These are phyloP conservation scores for Thera britannica DNA, from an alignment of 2,888 invertebrate genomes.

Conservation along the genomic window DNA sequence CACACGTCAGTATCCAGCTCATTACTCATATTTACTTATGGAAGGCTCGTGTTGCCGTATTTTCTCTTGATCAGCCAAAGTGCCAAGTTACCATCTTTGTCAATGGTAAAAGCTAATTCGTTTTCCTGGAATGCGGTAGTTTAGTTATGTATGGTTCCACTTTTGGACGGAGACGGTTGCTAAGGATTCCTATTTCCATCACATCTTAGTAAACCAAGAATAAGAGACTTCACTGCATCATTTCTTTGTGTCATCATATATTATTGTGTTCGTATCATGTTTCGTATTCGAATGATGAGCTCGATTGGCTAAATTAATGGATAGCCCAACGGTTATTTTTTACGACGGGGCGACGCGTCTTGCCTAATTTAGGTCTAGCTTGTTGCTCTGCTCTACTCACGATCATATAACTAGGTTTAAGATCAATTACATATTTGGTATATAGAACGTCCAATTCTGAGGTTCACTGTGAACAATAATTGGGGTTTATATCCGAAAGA, in stretches of 20 bases:
- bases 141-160: conserved; percentile 5
- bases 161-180: background rate
- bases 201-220: background rate
- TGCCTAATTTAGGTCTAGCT: conserved; percentile 27
- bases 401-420: background rate
- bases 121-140: conserved; percentile 13
- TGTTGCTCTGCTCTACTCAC: conserved; percentile 20
- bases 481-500: conserved; percentile 26
- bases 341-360: conserved; percentile 17
- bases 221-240: background rate
- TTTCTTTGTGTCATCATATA: background rate
- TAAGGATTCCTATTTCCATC: background rate
- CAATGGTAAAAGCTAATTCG: conserved; percentile 10
- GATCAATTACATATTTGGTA: background rate
- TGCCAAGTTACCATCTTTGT: conserved; percentile 14
- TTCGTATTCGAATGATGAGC: conserved; percentile 9
- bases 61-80: conserved; percentile 6
- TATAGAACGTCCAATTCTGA: conserved; percentile 6
- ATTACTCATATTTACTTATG: conserved; percentile 9
- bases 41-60: conserved; percentile 13
- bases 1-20: background rate
- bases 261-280: background rate
- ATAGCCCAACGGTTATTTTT: conserved; percentile 35
- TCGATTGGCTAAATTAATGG: conserved; percentile 32
- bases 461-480: conserved; percentile 9